A percentile compares a stretch with the other conserved stretches of the same genome.
phyloP scores from a whole-genome alignment of 2,113 vertebrate genomes.

The Alouatta palliata region DNA sequence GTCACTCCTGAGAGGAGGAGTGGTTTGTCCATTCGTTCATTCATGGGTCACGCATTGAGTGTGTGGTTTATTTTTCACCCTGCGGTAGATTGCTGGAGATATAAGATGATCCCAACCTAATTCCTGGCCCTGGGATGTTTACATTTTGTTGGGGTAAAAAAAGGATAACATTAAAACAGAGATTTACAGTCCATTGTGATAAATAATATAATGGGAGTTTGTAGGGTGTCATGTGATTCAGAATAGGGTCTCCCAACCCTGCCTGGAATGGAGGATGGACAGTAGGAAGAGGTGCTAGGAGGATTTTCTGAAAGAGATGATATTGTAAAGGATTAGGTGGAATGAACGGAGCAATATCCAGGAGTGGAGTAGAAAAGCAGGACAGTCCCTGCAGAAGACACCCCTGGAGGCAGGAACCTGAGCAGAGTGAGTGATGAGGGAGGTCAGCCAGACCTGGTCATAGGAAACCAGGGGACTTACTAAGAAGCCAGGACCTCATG shows the following conservation, averaged over 20 bases:
- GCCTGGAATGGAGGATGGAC: too few relatives aligned
- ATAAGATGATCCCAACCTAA: neutral
- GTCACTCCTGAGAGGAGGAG: neutral
- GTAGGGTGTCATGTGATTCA: neutral
- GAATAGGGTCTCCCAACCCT: neutral
- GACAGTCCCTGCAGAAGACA: accelerated
- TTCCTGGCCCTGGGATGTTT: neutral
- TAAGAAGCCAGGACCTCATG: too few relatives aligned
- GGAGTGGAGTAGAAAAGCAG: neutral
- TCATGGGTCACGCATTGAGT: neutral
- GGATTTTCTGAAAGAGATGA: neutral
- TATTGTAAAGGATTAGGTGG: neutral
- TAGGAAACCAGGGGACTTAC: too few relatives aligned
- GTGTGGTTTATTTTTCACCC: neutral
- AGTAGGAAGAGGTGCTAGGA: neutral
- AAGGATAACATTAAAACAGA: neutral
- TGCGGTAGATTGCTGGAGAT: neutral
- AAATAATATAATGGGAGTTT: neutral
- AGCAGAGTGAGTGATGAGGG: accelerated
- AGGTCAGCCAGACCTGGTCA: too few relatives aligned
- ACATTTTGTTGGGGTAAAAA: neutral
- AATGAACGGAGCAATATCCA: neutral
- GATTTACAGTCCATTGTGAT: neutral
- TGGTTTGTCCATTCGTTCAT: neutral
- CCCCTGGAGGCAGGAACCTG: neutral